Conservation (phyloP, 2,113 vertebrate species). For the Pampusana beccarii region DNA sequence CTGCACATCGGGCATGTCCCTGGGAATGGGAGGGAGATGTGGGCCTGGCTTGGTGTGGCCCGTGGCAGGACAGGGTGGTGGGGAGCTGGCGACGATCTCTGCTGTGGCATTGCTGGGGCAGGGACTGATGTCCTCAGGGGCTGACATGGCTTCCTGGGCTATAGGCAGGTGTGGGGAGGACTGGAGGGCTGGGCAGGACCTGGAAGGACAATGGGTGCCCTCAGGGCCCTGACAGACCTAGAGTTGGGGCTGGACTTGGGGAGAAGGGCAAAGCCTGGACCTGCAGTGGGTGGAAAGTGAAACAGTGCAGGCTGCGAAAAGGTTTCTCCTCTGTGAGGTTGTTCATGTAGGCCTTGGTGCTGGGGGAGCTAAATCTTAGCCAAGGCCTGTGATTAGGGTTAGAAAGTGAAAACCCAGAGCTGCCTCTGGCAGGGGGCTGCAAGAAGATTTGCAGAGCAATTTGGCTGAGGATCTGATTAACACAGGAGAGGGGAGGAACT, state of each 20-base stretch:
- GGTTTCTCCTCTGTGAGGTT: neutral
- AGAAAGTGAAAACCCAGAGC: neutral
- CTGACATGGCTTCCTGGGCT: neutral
- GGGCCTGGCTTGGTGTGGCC: too few relatives aligned
- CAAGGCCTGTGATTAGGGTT: neutral
- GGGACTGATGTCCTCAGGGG: fast-evolving
- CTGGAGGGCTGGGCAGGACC: neutral
- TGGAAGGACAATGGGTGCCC: neutral
- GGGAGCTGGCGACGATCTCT: neutral
- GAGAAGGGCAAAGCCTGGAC: fast-evolving
- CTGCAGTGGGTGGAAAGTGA: neutral
- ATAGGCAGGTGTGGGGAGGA: too few relatives aligned
- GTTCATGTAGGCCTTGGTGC: fast-evolving
- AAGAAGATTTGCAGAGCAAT: neutral
- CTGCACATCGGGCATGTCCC: neutral
- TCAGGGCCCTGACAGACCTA: neutral
- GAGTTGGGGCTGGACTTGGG: neutral
- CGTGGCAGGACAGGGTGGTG: neutral
- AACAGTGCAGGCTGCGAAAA: neutral
- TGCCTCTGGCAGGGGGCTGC: neutral
- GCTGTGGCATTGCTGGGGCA: too few relatives aligned
- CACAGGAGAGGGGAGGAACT: neutral
- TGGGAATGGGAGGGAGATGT: neutral
- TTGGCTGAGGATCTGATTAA: neutral
- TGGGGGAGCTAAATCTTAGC: neutral